phyloP scores from a whole-genome alignment of 2,797 vertebrate genomes.

The Sebastes miniatus region DNA sequence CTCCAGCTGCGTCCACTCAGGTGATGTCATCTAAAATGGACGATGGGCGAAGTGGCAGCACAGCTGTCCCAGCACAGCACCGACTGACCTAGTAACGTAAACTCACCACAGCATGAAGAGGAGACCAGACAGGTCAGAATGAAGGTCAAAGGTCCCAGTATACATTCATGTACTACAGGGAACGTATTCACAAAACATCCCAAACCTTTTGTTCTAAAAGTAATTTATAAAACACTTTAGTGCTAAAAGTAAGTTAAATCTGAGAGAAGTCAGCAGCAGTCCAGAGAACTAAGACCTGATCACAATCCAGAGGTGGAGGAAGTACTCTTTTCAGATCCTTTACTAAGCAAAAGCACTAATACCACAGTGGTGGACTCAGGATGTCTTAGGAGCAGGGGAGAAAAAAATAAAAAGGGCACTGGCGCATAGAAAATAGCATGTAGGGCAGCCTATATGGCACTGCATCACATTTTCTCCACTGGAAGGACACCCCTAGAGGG shows the following conservation, averaged over 20 bases:
- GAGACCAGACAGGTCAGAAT: not conserved
- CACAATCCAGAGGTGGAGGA: not conserved
- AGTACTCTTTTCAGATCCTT: not conserved
- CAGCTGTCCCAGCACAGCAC: constrained; percentile 44
- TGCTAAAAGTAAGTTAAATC: too few relatives aligned
- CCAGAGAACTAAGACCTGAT: not conserved
- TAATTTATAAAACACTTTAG: too few relatives aligned
- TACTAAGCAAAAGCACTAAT: not conserved
- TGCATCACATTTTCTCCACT: too few relatives aligned
- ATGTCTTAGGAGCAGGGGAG: too few relatives aligned
- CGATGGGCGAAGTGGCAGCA: constrained; percentile 10
- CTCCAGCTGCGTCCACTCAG: constrained; percentile 57
- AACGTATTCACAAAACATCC: not conserved
- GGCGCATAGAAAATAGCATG: not conserved
- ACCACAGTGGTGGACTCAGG: too few relatives aligned
- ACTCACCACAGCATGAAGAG: not conserved
- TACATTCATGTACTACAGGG: not conserved
- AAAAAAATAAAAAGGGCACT: too few relatives aligned
- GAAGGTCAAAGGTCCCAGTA: not conserved
- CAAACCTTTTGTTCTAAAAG: not conserved
- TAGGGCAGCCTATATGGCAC: too few relatives aligned
- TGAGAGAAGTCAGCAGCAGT: not conserved
- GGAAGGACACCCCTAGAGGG: too few relatives aligned
- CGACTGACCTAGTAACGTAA: not conserved
- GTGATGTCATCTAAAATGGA: constrained; percentile 58